These are phyloP conservation scores for Parauchenoglanis ngamensis DNA, from an alignment of 2,797 vertebrate species.

Conservation along the genomic window DNA sequence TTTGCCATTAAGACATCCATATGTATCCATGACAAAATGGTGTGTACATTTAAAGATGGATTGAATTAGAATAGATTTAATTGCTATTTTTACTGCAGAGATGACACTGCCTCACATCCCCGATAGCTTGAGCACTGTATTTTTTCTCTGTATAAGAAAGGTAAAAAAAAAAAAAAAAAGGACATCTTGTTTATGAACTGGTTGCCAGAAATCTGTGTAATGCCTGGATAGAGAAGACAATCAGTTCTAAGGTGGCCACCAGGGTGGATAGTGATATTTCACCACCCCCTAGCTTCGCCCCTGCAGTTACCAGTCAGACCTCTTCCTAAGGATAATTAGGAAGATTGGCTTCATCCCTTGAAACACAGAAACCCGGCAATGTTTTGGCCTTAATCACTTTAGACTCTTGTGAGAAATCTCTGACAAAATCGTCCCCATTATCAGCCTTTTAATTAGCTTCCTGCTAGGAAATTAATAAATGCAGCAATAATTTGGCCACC, in stretches of 20 bases:
- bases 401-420: slow-evolving; percentile 70
- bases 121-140: background rate
- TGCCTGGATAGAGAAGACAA: background rate
- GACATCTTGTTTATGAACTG: background rate
- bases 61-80: background rate
- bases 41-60: background rate
- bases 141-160: background rate
- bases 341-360: slow-evolving; percentile 37
- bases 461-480: slow-evolving; percentile 75
- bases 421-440: slow-evolving; percentile 76
- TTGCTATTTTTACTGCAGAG: background rate
- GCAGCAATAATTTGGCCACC: slow-evolving; percentile 77
- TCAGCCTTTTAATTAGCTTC: slow-evolving; percentile 74
- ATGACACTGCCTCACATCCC: background rate
- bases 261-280: background rate
- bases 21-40: background rate
- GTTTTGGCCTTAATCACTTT: slow-evolving; percentile 59
- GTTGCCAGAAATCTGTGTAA: background rate
- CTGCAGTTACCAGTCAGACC: slow-evolving; percentile 12
- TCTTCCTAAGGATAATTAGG: slow-evolving; percentile 50
- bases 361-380: slow-evolving; percentile 55
- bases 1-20: background rate
- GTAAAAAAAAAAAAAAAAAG: background rate
- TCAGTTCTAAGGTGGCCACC: background rate
- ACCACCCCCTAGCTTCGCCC: background rate